phyloP scores from a whole-genome alignment of 2,797 vertebrate species.

The Aselliscus stoliczkanus region DNA sequence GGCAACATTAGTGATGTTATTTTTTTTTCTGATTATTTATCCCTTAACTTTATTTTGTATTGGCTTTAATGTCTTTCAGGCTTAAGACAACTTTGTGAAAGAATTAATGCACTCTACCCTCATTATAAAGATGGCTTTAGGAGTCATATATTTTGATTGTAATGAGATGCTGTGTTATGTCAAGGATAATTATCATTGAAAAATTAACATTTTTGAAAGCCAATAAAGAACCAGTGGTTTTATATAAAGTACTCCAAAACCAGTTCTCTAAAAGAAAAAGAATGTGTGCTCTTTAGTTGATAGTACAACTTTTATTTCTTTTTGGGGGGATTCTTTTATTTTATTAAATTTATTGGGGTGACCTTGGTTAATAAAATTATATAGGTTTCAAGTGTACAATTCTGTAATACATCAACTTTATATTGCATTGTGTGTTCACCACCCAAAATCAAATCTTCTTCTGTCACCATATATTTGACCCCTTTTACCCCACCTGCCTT shows the following conservation, averaged over 20 bases:
- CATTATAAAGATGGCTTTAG: neutral
- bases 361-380: no score
- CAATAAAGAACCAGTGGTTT: neutral
- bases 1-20: neutral
- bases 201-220: conserved; percentile 4
- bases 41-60: neutral
- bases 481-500: no score
- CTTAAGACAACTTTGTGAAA: conserved; percentile 18
- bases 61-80: neutral
- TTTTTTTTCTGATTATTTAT: neutral
- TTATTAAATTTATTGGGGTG: no score
- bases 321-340: no score
- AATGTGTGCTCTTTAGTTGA: neutral
- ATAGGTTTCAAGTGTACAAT: no score
- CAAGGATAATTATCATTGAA: conserved; percentile 17
- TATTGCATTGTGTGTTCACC: no score
- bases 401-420: no score
- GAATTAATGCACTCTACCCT: neutral
- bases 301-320: neutral
- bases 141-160: conserved; percentile 7
- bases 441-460: no score
- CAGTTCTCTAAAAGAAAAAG: neutral
- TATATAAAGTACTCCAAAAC: neutral
- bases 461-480: no score
- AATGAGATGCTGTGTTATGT: neutral